phyloP scores from a whole-genome alignment of 1,140 invertebrate species.

The Spodoptera litura region DNA sequence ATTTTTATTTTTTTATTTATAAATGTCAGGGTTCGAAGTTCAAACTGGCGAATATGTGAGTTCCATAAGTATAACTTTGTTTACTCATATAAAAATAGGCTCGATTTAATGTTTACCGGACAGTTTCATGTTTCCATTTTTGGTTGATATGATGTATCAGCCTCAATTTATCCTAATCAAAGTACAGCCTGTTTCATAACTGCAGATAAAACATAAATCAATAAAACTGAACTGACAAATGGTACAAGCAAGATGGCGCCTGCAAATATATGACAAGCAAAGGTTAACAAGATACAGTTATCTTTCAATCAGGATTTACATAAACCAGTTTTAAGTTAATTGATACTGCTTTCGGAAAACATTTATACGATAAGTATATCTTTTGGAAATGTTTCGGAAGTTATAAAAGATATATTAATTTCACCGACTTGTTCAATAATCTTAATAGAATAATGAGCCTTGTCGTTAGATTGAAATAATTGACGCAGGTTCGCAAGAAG shows the following conservation, averaged over 20 bases:
- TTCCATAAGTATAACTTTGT: no score
- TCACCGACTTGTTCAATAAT: neutral
- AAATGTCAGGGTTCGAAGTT: neutral
- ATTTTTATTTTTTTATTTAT: neutral
- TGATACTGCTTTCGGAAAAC: neutral
- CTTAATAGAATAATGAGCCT: no score
- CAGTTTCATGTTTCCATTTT: no score
- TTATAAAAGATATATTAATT: neutral
- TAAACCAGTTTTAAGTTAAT: neutral
- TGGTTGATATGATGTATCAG: no score
- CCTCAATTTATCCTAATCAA: no score
- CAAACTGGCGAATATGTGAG: no score
- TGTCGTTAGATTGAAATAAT: no score
- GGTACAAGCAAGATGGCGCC: neutral
- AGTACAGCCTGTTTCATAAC: no score
- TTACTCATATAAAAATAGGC: no score
- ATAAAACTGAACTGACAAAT: conserved; percentile 1
- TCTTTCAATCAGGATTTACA: neutral
- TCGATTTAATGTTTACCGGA: no score
- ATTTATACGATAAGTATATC: neutral
- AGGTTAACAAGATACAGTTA: conserved; percentile 13
- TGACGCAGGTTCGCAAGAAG: no score
- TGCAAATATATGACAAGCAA: neutral
- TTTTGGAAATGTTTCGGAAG: neutral
- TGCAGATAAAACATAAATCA: neutral